Conservation (phyloP, 2,113 vertebrate species). For the Gopherus flavomarginatus region DNA sequence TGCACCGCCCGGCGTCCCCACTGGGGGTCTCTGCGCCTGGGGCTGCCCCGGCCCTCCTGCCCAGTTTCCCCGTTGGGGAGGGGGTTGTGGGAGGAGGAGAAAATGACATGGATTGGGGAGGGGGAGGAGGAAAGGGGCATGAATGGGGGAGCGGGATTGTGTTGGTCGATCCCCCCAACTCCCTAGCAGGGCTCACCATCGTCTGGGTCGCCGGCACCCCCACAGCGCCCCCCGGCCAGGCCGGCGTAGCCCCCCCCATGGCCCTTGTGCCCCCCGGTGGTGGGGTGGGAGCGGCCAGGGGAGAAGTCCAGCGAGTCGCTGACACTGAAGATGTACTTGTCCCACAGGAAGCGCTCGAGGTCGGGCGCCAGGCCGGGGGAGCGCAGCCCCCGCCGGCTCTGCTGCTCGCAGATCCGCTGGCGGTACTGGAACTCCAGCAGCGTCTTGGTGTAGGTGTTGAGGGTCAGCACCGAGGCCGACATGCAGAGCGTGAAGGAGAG, state of each 20-base stretch:
- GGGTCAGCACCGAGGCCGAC: slow-evolving; percentile 85
- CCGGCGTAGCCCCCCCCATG: slow-evolving; percentile 74
- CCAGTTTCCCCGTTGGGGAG: background rate
- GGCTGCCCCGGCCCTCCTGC: too few species aligned
- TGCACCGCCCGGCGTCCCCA: too few species aligned
- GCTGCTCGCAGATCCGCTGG: slow-evolving; percentile 79
- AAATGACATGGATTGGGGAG: background rate
- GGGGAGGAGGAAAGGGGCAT: background rate
- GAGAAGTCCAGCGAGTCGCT: slow-evolving; percentile 80
- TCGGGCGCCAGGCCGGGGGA: slow-evolving; percentile 78
- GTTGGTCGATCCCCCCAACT: rapidly evolving
- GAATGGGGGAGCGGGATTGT: rapidly evolving
- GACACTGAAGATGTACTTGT: slow-evolving; percentile 77
- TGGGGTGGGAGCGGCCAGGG: slow-evolving; percentile 60
- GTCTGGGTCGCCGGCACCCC: slow-evolving; percentile 76
- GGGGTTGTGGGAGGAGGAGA: background rate
- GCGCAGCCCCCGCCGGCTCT: slow-evolving; percentile 73
- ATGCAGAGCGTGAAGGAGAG: slow-evolving; percentile 89
- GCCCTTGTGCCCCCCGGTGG: slow-evolving; percentile 63
- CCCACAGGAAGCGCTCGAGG: slow-evolving; percentile 59
- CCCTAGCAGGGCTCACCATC: slow-evolving; percentile 31
- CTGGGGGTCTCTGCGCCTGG: too few species aligned
- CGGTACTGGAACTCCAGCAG: slow-evolving; percentile 82
- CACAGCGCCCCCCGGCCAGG: slow-evolving; percentile 77
- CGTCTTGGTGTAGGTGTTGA: slow-evolving; percentile 91